phyloP scores from a whole-genome alignment of 2,888 invertebrate genomes.

The Charanyca ferruginea region DNA sequence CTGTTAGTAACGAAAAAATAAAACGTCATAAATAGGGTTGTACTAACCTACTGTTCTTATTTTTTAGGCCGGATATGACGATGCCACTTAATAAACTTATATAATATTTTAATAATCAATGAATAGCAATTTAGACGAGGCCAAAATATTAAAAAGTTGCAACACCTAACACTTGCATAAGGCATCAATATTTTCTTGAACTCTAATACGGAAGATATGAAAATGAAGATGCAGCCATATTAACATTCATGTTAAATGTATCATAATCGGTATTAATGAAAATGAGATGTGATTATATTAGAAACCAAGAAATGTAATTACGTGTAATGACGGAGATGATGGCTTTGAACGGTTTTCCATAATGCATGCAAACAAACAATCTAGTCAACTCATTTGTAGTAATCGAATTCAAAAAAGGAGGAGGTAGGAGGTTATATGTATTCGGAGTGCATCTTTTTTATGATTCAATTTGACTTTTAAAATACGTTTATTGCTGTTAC shows the following conservation, averaged over 20 bases:
- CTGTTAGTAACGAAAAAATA: neutral
- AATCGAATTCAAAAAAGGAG: no score
- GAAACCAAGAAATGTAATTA: constrained; percentile 16
- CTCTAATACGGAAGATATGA: constrained; percentile 51
- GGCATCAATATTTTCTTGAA: constrained; percentile 14
- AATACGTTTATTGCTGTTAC: no score
- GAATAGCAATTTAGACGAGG: neutral
- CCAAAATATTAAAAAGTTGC: constrained; percentile 22
- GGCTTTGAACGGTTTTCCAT: neutral
- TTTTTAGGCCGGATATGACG: neutral
- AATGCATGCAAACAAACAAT: neutral
- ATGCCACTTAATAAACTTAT: constrained; percentile 4
- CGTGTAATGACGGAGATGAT: neutral
- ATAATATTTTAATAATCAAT: constrained; percentile 16
- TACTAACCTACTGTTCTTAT: neutral
- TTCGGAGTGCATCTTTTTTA: no score
- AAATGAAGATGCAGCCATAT: constrained; percentile 26
- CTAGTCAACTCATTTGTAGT: no score
- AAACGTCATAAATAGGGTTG: neutral
- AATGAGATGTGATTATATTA: constrained; percentile 33
- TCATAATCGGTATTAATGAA: constrained; percentile 23
- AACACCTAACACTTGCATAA: constrained; percentile 36
- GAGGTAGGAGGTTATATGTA: no score
- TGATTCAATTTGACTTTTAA: no score
- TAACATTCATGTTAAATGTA: constrained; percentile 32